Evolutionary conservation across 2,113 vertebrate genomes (phyloP).

Genomic region (Candoia aspera): DNA sequence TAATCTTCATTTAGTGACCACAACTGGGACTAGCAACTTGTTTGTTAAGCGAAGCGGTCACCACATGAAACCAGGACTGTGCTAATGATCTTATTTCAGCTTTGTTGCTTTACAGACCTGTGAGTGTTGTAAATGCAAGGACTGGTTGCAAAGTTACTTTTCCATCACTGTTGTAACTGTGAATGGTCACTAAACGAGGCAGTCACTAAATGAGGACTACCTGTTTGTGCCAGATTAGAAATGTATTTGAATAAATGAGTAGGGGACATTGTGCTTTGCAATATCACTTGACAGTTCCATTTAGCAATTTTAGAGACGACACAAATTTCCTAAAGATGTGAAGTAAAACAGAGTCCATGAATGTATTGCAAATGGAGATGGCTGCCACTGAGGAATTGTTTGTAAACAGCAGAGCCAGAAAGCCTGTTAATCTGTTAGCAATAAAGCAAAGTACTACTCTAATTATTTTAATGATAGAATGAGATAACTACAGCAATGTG

Average conservation of each 20-base stretch:
- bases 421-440: constrained; percentile 33
- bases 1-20: no score
- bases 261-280: not conserved
- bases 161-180: no score
- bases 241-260: not conserved
- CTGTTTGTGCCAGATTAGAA: not conserved
- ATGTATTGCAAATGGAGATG: constrained; percentile 44
- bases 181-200: no score
- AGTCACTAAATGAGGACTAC: no score
- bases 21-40: no score
- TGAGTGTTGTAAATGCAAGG: no score
- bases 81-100: no score
- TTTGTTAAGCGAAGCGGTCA: no score
- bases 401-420: constrained; percentile 30
- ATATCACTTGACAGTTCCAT: not conserved
- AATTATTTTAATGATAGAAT: not conserved
- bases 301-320: constrained; percentile 42
- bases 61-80: no score
- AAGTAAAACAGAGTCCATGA: constrained; percentile 44
- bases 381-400: constrained; percentile 25
- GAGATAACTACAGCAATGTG: constrained; percentile 4
- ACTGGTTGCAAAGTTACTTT: no score
- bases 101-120: no score
- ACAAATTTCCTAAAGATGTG: constrained; percentile 47
- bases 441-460: constrained; percentile 27